A percentile compares a stretch with the other conserved stretches of the same genome.
These are phyloP conservation scores for Trimorus sp. DNA, from an alignment of 2,888 invertebrate genomes.

Conservation along the genomic window DNA sequence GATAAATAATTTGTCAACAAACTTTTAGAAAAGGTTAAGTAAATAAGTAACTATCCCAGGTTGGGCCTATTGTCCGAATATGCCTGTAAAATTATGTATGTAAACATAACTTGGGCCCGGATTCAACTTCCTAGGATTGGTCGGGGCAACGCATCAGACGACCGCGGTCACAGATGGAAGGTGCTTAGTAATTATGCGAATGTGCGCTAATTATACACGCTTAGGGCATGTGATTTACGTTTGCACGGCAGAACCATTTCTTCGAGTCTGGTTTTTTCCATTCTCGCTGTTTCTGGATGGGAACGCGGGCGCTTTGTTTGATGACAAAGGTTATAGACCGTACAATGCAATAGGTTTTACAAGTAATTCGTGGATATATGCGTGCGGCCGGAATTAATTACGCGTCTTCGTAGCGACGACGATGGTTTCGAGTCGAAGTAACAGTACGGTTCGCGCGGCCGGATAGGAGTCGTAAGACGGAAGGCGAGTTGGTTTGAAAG, in stretches of 20 bases:
- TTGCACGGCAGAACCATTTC: too few species aligned
- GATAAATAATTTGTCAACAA: too few species aligned
- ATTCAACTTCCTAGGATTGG: too few species aligned
- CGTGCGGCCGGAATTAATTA: constrained; percentile 20
- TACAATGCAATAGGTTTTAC: constrained; percentile 24
- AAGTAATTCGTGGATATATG: constrained; percentile 21
- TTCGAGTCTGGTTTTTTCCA: too few species aligned
- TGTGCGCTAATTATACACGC: constrained; percentile 42
- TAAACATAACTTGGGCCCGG: too few species aligned
- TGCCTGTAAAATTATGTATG: too few species aligned
- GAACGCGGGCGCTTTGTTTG: constrained; percentile 38
- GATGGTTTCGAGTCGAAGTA: constrained; percentile 5
- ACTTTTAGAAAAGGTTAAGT: too few species aligned
- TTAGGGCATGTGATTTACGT: constrained; percentile 23
- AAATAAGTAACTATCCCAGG: too few species aligned
- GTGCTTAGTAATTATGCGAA: constrained; percentile 48
- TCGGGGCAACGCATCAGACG: too few species aligned
- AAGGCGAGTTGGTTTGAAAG: not conserved
- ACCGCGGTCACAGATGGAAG: constrained; percentile 4
- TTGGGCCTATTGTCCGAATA: too few species aligned
- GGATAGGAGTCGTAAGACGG: too few species aligned
- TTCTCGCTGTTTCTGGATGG: not conserved
- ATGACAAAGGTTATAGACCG: constrained; percentile 49
- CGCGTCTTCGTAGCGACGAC: not conserved
- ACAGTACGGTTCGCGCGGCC: constrained; percentile 11